Conservation (phyloP, 2,113 vertebrate species). For the Scophthalmus maximus region DNA sequence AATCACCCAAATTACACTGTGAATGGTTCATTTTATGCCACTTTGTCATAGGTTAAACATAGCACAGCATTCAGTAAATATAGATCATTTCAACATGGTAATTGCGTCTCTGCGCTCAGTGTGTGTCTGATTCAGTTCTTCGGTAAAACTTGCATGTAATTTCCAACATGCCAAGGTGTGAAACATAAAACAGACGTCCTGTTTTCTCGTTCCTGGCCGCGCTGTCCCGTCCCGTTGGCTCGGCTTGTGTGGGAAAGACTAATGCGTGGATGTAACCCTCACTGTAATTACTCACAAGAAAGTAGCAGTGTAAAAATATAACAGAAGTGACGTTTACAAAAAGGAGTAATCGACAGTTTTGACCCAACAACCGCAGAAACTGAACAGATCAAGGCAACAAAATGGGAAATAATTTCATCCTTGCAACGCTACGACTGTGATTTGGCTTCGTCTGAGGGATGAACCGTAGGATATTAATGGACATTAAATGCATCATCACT, state of each 20-base stretch:
- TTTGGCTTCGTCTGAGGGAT: too few species aligned
- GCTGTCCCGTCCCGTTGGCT: conserved; percentile 14
- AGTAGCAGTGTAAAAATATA: conserved; percentile 9
- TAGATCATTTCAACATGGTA: conserved; percentile 5
- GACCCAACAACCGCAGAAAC: conserved; percentile 13
- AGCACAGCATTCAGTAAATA: conserved; percentile 8
- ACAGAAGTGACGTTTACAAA: conserved; percentile 29
- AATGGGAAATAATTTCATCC: not conserved
- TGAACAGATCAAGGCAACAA: conserved; percentile 3
- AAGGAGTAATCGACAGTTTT: conserved; percentile 5
- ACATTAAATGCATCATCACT: too few species aligned
- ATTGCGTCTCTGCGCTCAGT: conserved; percentile 3
- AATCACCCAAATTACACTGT: too few species aligned
- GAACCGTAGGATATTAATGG: too few species aligned
- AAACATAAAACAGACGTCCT: conserved; percentile 54
- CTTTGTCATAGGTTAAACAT: conserved; percentile 23
- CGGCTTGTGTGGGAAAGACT: conserved; percentile 2
- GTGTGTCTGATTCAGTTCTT: conserved; percentile 20
- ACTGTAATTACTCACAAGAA: not conserved
- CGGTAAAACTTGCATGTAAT: conserved; percentile 27
- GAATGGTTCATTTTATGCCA: not conserved
- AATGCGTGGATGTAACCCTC: not conserved
- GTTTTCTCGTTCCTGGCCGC: conserved; percentile 43
- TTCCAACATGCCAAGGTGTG: conserved; percentile 16
- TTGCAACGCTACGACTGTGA: not conserved